Evolutionary conservation across 2,113 vertebrate species (phyloP).

Genomic region (Hydrolagus affinis): DNA sequence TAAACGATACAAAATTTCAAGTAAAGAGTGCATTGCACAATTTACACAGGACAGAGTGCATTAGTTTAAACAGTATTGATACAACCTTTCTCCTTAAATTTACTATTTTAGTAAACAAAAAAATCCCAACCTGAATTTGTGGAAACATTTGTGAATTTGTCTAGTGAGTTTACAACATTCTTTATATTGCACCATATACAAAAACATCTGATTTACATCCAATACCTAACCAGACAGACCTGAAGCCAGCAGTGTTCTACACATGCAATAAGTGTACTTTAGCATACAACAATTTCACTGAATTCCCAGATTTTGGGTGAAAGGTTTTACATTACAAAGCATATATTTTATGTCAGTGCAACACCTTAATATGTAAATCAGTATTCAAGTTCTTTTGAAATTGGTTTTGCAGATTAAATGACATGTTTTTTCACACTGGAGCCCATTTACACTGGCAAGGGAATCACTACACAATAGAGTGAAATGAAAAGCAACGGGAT

Average conservation of each 20-base stretch:
- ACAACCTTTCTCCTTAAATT: not conserved
- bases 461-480: not conserved
- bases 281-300: not conserved
- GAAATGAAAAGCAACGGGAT: not conserved
- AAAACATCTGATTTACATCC: slow-evolving; percentile 9
- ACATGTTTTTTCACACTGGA: too few species aligned
- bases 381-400: not conserved
- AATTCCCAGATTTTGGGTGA: not conserved
- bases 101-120: not conserved
- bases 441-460: not conserved
- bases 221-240: not conserved
- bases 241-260: not conserved
- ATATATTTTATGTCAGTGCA: slow-evolving; percentile 13
- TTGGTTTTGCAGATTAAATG: not conserved
- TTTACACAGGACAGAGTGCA: not conserved
- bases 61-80: not conserved
- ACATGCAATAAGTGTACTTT: not conserved
- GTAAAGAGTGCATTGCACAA: not conserved
- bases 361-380: not conserved
- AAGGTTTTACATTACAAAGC: slow-evolving; percentile 2
- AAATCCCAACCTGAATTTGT: not conserved
- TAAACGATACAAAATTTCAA: not conserved
- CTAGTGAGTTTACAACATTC: too few species aligned
- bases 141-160: not conserved
- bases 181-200: not conserved